Percentiles rank a stretch among this genome's conserved stretches.
Conservation (phyloP, 2,888 invertebrate species). For the Ellobium chinense region DNA sequence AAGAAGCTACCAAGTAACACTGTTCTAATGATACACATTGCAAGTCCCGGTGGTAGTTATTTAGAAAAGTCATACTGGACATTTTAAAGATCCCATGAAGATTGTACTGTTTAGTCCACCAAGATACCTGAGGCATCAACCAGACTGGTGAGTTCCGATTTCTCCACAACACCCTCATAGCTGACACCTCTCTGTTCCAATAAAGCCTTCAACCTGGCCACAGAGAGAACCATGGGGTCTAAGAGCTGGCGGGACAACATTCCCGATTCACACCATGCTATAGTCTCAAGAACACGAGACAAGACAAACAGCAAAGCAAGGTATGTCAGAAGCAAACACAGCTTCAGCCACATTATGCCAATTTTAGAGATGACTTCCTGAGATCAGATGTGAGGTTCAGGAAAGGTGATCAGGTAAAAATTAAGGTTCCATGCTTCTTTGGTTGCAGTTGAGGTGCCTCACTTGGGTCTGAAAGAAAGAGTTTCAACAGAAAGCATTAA, state of each 20-base stretch:
- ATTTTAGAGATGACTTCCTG: no score
- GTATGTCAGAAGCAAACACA: slow-evolving; percentile 77
- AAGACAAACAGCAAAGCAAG: slow-evolving; percentile 76
- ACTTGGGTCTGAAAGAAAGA: not conserved
- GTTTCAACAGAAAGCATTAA: no score
- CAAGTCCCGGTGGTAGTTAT: no score
- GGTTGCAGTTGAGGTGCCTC: not conserved
- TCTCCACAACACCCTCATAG: slow-evolving; percentile 78
- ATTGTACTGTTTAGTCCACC: no score
- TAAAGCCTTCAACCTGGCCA: slow-evolving; percentile 77
- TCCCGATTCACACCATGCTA: slow-evolving; percentile 76
- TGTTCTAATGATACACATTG: no score
- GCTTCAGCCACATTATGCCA: slow-evolving; percentile 74
- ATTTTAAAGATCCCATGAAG: no score
- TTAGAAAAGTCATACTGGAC: no score
- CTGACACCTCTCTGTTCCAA: slow-evolving; percentile 79
- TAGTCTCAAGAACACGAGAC: slow-evolving; percentile 77
- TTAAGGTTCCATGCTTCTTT: not conserved
- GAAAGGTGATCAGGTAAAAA: no score
- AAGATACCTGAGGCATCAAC: slow-evolving; percentile 79
- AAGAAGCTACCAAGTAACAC: no score
- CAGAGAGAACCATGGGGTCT: slow-evolving; percentile 79
- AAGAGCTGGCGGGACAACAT: slow-evolving; percentile 73
- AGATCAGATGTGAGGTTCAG: no score
- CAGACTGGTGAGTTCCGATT: slow-evolving; percentile 77